Base-by-base conservation (phyloP, 2,113 vertebrate genomes). In the Eurystomus gularis region DNA sequence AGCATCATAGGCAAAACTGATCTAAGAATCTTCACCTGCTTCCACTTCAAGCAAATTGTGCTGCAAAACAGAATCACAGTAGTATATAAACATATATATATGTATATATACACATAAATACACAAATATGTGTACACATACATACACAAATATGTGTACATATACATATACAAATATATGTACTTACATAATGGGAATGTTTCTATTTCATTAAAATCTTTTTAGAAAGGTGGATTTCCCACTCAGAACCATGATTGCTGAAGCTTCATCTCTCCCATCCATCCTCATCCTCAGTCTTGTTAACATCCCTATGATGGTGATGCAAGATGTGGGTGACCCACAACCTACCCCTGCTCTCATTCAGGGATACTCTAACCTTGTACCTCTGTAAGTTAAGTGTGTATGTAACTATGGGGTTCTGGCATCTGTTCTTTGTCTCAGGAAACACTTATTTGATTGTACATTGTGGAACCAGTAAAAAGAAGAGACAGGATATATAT, bases 1-100 rank as follows among this genome's bases (percentile, higher is more conserved):
- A 49, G 0, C 31, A 60, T 42, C 11, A 17, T 35, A 21, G 40
- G 51, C 26, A 88, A 88, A 88, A 77, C 5, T 42, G 8, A 70
- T 65, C 14, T 82, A 61, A 92, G 44, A 21, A 93, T 48, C 55
- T 71, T 78, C 94, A 92, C 68, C 69, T 91, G 80, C 51, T 95
- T 94, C 86, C 77, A 92, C 90, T 92, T 95, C 42, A 94, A 72
- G 70, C 1, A 92, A 94, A 77, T 70, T 90, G 25, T 77, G 51
- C 76, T 90, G 72, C 40, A 73, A 93, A 94, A 75, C 25, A 88
- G 64, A 92, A 83, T 73, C 28, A 28, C 0, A 0, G 6, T 76
- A 26, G 17, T 73, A 3, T 39, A n/a, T 66, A 90, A 93, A 86
- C 35, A 64, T 24, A 76, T 17, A 28, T 7, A 14, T 2, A 35